Base-by-base conservation (phyloP, 2,113 vertebrate species). In the Morone saxatilis region DNA sequence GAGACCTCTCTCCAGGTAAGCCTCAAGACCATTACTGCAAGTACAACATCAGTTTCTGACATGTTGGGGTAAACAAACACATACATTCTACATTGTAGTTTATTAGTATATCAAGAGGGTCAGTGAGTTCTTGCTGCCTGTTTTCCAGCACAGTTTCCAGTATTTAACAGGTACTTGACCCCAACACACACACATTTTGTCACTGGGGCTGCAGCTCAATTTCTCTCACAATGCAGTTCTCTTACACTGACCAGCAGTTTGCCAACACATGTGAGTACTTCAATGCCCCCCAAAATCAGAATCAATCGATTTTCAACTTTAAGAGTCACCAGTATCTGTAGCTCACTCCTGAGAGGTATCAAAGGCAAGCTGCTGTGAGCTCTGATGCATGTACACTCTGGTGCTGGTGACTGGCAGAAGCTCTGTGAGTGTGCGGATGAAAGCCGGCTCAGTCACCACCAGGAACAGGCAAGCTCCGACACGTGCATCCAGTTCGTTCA, bases 1-100 rank as follows among this genome's bases (percentile, higher is more conserved):
- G 97, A 88, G 98, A 98, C 89, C 92, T 96, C 72, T 95, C 96
- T 63, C 93, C 96, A 97, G 98, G 98, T 98, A 96, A 95, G 85
- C 38, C 61, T 20, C 31, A 13, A 60, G 7, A 59, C 16, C 67
- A 41, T 22, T 14, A 14, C 40, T 22, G 20, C 20, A 59, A 57
- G 48, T 12, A n/a, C 13, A 79, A 51, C 48, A 68, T 22, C 67
- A 54, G 31, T 11, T 60, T 74, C 40, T 88, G 31, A 63, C 65
- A 50, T 25, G 57, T 4, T 16, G n/a, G 48, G 10, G n/a, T 59
- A 14, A 56, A 41, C 4, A 20, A 3, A 57, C 31, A 71, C 50
- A 50, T 17, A 9, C 8, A 47, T 4, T 72, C 9, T 41, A 38
- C 4, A 17, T 4, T 19, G 14, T 6, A 38, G 17, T 43, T 8